These are phyloP conservation scores for Cyclura pinguis DNA, from an alignment of 2,797 vertebrate genomes.

Conservation along the genomic window DNA sequence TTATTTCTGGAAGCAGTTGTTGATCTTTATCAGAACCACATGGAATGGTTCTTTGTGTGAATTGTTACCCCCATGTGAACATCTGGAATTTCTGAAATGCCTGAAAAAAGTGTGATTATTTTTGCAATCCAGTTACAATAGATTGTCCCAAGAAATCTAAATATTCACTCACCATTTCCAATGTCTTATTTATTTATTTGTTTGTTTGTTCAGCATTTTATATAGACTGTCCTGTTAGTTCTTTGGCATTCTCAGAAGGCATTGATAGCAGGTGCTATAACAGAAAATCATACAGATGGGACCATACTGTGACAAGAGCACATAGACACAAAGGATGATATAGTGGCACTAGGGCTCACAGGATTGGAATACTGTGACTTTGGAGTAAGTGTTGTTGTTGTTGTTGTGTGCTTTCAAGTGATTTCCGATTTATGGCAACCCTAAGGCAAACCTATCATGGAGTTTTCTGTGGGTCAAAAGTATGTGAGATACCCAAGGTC, in stretches of 20 bases:
- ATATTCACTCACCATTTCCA: neutral
- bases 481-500: too few species aligned
- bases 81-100: neutral
- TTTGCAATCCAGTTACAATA: neutral
- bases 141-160: neutral
- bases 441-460: too few species aligned
- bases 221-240: neutral
- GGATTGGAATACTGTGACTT: neutral
- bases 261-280: too few species aligned
- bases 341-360: neutral
- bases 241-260: neutral
- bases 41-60: neutral
- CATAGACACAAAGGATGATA: neutral
- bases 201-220: neutral
- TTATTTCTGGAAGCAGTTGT: neutral
- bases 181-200: neutral
- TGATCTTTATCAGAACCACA: neutral
- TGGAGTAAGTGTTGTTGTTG: neutral
- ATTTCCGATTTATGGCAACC: too few species aligned
- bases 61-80: neutral
- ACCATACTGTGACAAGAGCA: neutral
- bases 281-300: neutral
- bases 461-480: too few species aligned
- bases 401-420: too few species aligned
- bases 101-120: neutral